phyloP scores from a whole-genome alignment of 2,888 invertebrate genomes.

The Tipula helvola region DNA sequence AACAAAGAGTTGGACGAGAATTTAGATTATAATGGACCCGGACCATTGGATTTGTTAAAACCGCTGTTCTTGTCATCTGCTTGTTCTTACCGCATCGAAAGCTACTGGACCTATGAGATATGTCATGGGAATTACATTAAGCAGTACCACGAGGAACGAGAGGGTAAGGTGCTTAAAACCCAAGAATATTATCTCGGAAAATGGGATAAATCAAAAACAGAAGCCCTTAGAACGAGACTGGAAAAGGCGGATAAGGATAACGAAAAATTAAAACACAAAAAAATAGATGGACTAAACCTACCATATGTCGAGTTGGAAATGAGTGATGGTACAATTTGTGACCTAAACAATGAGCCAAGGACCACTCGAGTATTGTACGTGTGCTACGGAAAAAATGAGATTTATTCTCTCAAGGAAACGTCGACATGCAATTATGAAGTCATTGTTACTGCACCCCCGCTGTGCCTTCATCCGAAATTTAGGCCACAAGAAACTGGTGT shows the following conservation, averaged over 20 bases:
- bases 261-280: constrained; percentile 48
- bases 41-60: constrained; percentile 62
- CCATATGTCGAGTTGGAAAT: constrained; percentile 82
- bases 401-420: constrained; percentile 85
- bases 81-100: constrained; percentile 77
- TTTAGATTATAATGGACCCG: constrained; percentile 23
- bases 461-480: constrained; percentile 85
- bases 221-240: constrained; percentile 41
- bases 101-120: constrained; percentile 94
- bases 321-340: constrained; percentile 83
- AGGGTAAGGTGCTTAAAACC: constrained; percentile 66
- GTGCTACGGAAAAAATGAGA: constrained; percentile 85
- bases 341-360: constrained; percentile 75
- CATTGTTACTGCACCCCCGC: constrained; percentile 70
- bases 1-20: constrained; percentile 28
- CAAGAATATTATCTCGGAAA: constrained; percentile 80
- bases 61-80: constrained; percentile 64
- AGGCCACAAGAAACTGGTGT: constrained; percentile 66
- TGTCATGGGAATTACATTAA: constrained; percentile 85
- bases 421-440: constrained; percentile 91
- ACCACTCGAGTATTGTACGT: constrained; percentile 74
- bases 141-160: constrained; percentile 93
- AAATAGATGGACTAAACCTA: constrained; percentile 76
- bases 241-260: constrained; percentile 37
- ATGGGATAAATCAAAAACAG: constrained; percentile 54